Evolutionary conservation across 2,113 vertebrate genomes (phyloP).

Genomic region (Entelurus aequoreus): DNA sequence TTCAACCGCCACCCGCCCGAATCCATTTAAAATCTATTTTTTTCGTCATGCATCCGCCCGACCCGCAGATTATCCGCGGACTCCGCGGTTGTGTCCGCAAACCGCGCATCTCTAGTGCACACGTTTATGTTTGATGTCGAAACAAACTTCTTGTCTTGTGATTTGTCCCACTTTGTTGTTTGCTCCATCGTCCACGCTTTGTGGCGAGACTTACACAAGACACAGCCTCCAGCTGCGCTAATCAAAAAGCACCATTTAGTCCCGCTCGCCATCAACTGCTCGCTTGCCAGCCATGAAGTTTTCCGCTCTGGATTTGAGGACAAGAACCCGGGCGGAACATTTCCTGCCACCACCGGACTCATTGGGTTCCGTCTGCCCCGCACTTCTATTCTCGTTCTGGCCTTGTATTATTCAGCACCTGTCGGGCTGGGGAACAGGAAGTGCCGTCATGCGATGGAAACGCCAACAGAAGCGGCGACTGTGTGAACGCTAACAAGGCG

Average conservation of each 20-base stretch:
- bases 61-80: too few species aligned
- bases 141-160: slow-evolving; percentile 29
- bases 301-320: not conserved
- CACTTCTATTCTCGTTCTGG: slow-evolving; percentile 18
- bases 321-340: not conserved
- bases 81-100: too few species aligned
- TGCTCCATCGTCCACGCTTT: slow-evolving; percentile 5
- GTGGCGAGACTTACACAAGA: slow-evolving; percentile 26
- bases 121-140: slow-evolving; percentile 3
- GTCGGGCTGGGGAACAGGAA: slow-evolving; percentile 49
- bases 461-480: slow-evolving; percentile 17
- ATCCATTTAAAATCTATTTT: too few species aligned
- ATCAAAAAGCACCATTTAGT: slow-evolving; percentile 2
- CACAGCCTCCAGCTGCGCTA: slow-evolving; percentile 2
- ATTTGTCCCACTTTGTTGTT: slow-evolving; percentile 26
- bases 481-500: slow-evolving; percentile 12
- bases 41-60: too few species aligned
- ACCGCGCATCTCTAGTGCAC: too few species aligned
- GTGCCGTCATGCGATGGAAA: slow-evolving; percentile 41
- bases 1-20: too few species aligned
- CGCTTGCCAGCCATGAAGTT: slow-evolving; percentile 4
- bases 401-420: slow-evolving; percentile 67
- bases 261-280: slow-evolving; percentile 9
- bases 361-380: not conserved
- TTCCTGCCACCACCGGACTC: not conserved